phyloP scores from a whole-genome alignment of 1,140 invertebrate species.

The Magallana angulata region DNA sequence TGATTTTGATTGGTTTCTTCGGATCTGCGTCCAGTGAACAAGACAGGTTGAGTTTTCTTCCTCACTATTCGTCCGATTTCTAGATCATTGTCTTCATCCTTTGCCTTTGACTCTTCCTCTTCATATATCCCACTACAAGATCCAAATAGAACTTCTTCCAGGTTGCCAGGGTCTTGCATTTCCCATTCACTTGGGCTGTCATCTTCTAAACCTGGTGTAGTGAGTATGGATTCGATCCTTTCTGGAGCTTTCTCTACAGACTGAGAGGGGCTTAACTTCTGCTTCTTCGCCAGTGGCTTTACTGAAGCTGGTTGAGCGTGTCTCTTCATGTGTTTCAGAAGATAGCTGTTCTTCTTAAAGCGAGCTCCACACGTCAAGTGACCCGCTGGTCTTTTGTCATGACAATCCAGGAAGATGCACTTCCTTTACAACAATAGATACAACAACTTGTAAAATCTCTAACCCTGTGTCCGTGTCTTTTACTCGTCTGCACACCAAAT shows the following conservation, averaged over 20 bases:
- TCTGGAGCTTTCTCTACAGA: background rate
- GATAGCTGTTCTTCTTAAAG: background rate
- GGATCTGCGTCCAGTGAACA: background rate
- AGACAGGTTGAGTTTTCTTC: too few relatives aligned
- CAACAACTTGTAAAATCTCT: slow-evolving; percentile 1
- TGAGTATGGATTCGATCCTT: background rate
- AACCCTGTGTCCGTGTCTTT: background rate
- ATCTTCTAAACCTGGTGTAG: background rate
- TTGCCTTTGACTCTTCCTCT: background rate
- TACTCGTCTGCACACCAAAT: background rate
- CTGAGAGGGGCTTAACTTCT: background rate
- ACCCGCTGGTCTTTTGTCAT: slow-evolving; percentile 45
- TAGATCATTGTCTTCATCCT: background rate
- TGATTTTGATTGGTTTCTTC: too few relatives aligned
- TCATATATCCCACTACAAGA: background rate
- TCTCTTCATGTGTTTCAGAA: background rate
- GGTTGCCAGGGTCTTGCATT: background rate
- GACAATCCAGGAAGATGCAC: slow-evolving; percentile 34
- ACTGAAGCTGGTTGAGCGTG: background rate
- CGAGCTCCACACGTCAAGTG: slow-evolving; percentile 33
- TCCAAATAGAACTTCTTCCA: background rate
- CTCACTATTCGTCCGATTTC: background rate
- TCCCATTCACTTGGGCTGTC: background rate
- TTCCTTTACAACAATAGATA: slow-evolving; percentile 39
- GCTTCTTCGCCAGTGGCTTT: background rate